phyloP scores from a whole-genome alignment of 2,888 invertebrate species.

The Hypolimnas misippus region DNA sequence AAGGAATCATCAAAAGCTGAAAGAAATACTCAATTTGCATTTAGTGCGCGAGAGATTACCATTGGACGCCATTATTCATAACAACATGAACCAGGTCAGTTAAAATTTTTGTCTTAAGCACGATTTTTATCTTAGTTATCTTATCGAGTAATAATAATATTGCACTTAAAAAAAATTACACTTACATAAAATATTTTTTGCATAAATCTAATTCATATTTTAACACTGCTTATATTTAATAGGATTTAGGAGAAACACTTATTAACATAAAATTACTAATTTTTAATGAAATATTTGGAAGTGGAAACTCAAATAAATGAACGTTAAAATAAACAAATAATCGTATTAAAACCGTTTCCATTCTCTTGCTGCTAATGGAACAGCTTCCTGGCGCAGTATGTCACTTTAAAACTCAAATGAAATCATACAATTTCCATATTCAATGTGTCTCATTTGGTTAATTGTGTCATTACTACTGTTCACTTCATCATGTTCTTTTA shows the following conservation, averaged over 20 bases:
- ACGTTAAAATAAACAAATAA: too few species aligned
- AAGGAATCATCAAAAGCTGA: constrained; percentile 88
- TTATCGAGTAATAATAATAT: background rate
- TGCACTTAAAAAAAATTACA: background rate
- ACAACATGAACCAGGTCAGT: constrained; percentile 87
- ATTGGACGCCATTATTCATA: constrained; percentile 89
- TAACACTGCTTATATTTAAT: background rate
- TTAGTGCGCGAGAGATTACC: constrained; percentile 90
- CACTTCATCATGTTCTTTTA: constrained; percentile 11
- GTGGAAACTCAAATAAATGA: too few species aligned
- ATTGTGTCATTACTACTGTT: constrained; percentile 19
- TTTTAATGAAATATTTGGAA: too few species aligned
- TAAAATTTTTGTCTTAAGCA: constrained; percentile 40
- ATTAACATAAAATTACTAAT: too few species aligned
- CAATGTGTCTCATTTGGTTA: constrained; percentile 22
- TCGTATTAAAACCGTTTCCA: constrained; percentile 21
- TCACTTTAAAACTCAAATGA: constrained; percentile 30
- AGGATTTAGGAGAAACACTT: too few species aligned
- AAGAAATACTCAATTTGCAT: constrained; percentile 92
- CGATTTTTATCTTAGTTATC: background rate
- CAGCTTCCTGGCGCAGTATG: constrained; percentile 42
- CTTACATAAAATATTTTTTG: background rate
- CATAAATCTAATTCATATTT: background rate
- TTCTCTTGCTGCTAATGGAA: constrained; percentile 40
- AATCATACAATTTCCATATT: constrained; percentile 26